Conservation (phyloP, 2,113 vertebrate genomes). For the Hystrix brachyura region DNA sequence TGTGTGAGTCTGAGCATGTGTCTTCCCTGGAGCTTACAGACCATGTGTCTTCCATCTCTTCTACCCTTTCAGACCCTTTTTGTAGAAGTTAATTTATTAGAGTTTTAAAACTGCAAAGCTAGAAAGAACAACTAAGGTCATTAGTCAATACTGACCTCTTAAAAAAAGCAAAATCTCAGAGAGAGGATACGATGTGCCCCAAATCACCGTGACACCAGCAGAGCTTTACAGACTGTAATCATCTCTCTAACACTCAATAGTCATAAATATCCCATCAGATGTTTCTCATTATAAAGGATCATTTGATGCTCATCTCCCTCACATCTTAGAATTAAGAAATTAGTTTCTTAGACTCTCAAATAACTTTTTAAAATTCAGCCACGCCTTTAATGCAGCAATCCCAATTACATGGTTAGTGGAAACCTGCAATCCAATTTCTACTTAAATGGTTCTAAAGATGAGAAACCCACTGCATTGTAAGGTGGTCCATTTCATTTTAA, state of each 20-base stretch:
- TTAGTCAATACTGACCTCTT: neutral
- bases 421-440: neutral
- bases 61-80: neutral
- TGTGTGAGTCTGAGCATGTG: neutral
- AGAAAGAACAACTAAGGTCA: neutral
- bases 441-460: neutral
- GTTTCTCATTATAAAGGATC: neutral
- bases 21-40: neutral
- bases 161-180: neutral
- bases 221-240: neutral
- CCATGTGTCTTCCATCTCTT: neutral
- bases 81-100: neutral
- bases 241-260: neutral
- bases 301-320: neutral
- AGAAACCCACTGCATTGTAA: neutral
- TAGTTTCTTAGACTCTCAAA: neutral
- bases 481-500: neutral
- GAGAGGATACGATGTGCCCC: neutral
- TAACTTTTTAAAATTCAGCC: neutral
- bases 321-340: neutral
- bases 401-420: neutral
- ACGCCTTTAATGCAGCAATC: neutral
- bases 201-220: neutral
- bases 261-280: neutral
- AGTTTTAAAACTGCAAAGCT: neutral